Percentiles rank a stretch among this genome's conserved stretches.
Evolutionary conservation across 2,888 invertebrate species (phyloP).

Genomic region (Metacarcinus magister): DNA sequence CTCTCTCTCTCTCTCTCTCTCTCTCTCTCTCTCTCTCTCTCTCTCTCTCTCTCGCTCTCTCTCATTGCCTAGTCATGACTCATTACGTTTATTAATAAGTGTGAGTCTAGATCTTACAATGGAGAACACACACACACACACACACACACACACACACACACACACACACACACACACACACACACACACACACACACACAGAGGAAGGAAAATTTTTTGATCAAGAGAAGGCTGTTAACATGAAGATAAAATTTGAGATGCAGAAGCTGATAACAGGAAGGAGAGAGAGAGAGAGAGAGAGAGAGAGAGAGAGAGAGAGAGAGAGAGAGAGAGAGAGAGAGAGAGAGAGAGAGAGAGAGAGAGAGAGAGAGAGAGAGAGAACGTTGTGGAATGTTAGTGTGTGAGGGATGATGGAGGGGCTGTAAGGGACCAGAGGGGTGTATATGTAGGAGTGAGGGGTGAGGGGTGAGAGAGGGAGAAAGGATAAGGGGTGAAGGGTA

Average conservation of each 20-base stretch:
- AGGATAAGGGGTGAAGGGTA: background rate
- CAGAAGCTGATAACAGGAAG: background rate
- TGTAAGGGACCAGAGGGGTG: background rate
- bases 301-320: background rate
- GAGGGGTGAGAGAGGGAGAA: background rate
- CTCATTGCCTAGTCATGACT: background rate
- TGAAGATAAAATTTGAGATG: background rate
- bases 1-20: constrained; percentile 48
- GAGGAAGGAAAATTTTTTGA: background rate
- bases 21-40: constrained; percentile 48
- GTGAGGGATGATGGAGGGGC: too few species aligned
- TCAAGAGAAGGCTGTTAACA: too few species aligned
- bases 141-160: background rate
- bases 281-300: too few species aligned
- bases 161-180: background rate
- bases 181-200: background rate
- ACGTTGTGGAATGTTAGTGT: background rate
- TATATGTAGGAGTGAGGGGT: background rate
- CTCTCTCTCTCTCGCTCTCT: background rate
- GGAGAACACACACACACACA: background rate
- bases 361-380: constrained; percentile 47
- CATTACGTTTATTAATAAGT: background rate
- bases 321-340: constrained; percentile 3
- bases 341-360: constrained; percentile 14
- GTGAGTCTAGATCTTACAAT: background rate